phyloP scores from a whole-genome alignment of 2,113 vertebrate genomes.

The Corythaeola cristata region DNA sequence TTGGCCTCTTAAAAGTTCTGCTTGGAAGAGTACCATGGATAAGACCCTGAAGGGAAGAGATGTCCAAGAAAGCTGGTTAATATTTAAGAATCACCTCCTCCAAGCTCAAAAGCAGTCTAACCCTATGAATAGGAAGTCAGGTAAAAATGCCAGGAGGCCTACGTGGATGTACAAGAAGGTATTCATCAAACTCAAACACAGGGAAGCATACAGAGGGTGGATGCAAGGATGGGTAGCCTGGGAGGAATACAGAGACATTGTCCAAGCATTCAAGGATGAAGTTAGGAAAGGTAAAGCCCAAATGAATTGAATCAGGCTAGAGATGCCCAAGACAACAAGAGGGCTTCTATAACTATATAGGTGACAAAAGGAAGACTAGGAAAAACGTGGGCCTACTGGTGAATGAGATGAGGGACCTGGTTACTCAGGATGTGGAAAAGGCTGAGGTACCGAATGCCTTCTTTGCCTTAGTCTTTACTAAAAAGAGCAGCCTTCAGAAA shows the following conservation, averaged over 20 bases:
- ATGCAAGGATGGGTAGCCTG: neutral
- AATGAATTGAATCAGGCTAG: neutral
- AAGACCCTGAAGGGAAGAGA: neutral
- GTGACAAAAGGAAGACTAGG: neutral
- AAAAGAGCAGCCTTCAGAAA: neutral
- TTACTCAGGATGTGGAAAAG: neutral
- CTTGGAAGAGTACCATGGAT: neutral
- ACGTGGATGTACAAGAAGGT: neutral
- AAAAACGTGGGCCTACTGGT: no score
- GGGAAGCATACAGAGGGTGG: neutral
- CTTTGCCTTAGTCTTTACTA: neutral
- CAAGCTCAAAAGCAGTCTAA: neutral
- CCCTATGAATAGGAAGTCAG: neutral
- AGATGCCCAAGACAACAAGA: neutral
- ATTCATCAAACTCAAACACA: neutral
- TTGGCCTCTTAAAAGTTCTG: neutral
- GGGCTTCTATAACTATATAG: neutral
- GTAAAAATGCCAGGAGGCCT: neutral
- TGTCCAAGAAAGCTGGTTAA: neutral
- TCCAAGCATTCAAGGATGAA: neutral
- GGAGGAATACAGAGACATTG: neutral
- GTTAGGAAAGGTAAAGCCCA: neutral
- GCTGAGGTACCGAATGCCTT: neutral
- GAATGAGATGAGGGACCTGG: neutral
- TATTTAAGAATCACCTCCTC: neutral